A percentile compares a stretch with the other conserved stretches of the same genome.
Conservation (phyloP, 2,888 invertebrate genomes). For the Meandrusa payeni region DNA sequence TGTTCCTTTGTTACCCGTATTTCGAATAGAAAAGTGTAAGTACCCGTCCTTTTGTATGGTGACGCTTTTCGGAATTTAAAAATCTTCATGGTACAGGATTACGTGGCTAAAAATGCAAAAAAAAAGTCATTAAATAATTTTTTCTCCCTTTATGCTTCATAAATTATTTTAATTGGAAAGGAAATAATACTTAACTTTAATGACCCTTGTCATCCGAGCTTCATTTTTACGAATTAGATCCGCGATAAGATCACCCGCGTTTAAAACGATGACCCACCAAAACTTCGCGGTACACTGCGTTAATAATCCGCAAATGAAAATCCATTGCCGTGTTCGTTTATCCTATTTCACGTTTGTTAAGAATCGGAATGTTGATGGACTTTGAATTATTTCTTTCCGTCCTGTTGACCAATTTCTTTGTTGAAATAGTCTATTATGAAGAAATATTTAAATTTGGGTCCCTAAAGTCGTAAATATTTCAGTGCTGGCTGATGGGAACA, state of each 20-base stretch:
- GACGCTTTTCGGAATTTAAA: no score
- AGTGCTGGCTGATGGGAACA: no score
- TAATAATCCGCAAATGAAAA: slow-evolving; percentile 12
- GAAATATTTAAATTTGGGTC: no score
- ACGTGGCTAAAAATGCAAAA: not conserved
- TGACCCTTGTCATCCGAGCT: slow-evolving; percentile 20
- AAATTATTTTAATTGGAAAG: slow-evolving; percentile 20
- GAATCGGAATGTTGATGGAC: slow-evolving; percentile 20
- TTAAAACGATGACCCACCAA: slow-evolving; percentile 3
- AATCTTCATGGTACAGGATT: no score
- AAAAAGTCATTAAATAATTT: slow-evolving; percentile 8
- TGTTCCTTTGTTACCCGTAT: no score
- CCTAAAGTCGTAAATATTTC: no score
- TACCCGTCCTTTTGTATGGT: no score
- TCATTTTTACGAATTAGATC: slow-evolving; percentile 21
- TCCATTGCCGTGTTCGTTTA: slow-evolving; percentile 1
- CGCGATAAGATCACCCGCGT: slow-evolving; percentile 12
- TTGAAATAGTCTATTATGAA: not conserved
- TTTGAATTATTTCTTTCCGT: not conserved
- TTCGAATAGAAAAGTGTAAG: no score
- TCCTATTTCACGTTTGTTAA: slow-evolving; percentile 38
- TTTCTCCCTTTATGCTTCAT: slow-evolving; percentile 13
- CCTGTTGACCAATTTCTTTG: not conserved
- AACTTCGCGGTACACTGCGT: slow-evolving; percentile 2
- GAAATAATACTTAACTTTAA: slow-evolving; percentile 19